These are phyloP conservation scores for Hyles euphorbiae DNA, from an alignment of 1,140 invertebrate species.

Conservation along the genomic window DNA sequence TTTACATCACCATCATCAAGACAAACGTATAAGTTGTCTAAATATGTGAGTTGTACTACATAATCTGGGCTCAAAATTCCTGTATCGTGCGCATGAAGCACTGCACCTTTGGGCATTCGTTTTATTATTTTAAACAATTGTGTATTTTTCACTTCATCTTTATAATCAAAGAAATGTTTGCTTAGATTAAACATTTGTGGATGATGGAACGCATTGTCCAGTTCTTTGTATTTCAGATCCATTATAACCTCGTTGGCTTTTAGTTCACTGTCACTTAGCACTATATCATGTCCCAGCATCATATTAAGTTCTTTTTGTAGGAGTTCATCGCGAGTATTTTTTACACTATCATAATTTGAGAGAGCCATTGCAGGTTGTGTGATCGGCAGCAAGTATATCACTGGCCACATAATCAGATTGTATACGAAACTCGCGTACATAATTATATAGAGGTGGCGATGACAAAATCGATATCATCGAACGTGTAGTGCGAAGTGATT, in stretches of 20 bases:
- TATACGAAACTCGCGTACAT: not conserved
- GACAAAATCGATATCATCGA: not conserved
- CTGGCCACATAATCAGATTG: not conserved
- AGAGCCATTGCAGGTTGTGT: not conserved
- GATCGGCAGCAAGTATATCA: conserved; percentile 1
- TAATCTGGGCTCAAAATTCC: conserved; percentile 80
- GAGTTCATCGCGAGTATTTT: conserved; percentile 3
- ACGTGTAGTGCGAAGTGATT: not conserved
- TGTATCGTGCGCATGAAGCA: conserved; percentile 84
- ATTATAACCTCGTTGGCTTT: conserved; percentile 81
- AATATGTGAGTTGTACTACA: conserved; percentile 82
- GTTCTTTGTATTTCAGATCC: conserved; percentile 79
- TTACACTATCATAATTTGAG: not conserved
- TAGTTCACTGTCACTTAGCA: conserved; percentile 62
- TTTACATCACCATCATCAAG: conserved; percentile 17
- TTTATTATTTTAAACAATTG: conserved; percentile 82
- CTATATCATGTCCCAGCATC: conserved; percentile 1
- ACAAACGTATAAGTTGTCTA: conserved; percentile 82
- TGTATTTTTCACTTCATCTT: conserved; percentile 78
- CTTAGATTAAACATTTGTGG: conserved; percentile 79
- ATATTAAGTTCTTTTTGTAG: not conserved
- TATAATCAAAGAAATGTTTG: conserved; percentile 81
- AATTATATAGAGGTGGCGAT: conserved; percentile 1
- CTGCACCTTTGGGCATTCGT: conserved; percentile 83
- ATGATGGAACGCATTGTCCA: conserved; percentile 75